Evolutionary conservation across 2,888 invertebrate genomes (phyloP), one percentile per base, ranked within the genome.

Genomic region (Achlya flavicornis): DNA sequence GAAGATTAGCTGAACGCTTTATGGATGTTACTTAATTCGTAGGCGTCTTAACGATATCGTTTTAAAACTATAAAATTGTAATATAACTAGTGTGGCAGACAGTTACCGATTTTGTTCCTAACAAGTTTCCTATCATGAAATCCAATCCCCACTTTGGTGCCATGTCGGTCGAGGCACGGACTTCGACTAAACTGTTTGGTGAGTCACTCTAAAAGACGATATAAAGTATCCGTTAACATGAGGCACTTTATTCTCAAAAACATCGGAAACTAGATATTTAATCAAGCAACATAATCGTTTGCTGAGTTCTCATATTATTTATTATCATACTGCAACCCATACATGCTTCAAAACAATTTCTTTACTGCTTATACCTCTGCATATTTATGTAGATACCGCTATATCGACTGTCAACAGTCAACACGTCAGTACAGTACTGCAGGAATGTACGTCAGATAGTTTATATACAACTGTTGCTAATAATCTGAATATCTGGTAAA

Each of bases 161-260:
- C 88, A 84, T 74, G 84, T 80, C 80, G 87, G 79, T 76, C 80
- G 79, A 78, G 88, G 88, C 84, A 89, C 88, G 76, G 72, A 77
- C 71, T 68, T 65, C 64, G 68, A 73, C 72, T 68, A 66, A 70
- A 66, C 64, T 71, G 64, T 59, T 68, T 69, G 76, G 76, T 86
- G 87, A 87, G 73, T 86, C 85, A 86, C 76, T 78, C 61, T 32
- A 58, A 65, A 66, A 65, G 67, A 74, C 72, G 63, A 78, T 78
- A 73, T 75, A 70, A 67, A 72, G 62, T 63, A 65, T 64, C 62
- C 58, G 66, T 69, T 72, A 67, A 72, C 64, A 62, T 73, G 46
- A 46, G n/a, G 10, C 46, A 46, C n/a, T 46, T 43, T 46, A 46
- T n/a, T n/a, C n/a, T 46, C n/a, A 2, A 41, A 41, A 41, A 41